Evolutionary conservation across 2,797 vertebrate species (phyloP).

Genomic region (Schizopygopsis pylzovi): DNA sequence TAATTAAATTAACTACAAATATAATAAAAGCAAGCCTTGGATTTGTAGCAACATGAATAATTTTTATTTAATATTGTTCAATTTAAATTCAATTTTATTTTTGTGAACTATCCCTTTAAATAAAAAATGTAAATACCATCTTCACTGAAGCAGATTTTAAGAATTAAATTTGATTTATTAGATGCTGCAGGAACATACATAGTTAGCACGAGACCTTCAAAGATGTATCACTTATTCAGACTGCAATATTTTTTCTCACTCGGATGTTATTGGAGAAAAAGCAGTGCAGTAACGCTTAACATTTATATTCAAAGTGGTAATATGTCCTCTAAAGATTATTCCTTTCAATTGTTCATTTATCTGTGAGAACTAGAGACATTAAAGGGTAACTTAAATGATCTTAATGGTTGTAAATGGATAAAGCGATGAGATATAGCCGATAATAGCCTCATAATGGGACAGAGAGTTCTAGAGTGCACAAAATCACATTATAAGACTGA

Average conservation of each 20-base stretch:
- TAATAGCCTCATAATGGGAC: constrained; percentile 33
- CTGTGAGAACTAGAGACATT: background rate
- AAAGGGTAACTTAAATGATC: background rate
- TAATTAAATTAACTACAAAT: background rate
- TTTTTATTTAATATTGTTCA: too few relatives aligned
- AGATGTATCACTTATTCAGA: background rate
- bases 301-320: background rate
- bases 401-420: constrained; percentile 35
- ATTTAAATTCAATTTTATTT: too few relatives aligned
- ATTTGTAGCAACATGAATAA: too few relatives aligned
- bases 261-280: background rate
- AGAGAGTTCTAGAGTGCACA: constrained; percentile 68
- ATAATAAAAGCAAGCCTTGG: too few relatives aligned
- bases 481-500: constrained; percentile 65
- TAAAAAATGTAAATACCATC: background rate
- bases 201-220: background rate
- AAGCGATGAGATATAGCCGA: background rate
- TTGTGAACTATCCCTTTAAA: background rate
- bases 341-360: background rate
- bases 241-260: background rate
- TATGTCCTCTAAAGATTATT: background rate
- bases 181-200: background rate
- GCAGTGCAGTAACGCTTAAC: background rate
- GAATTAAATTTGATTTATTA: background rate
- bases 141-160: background rate